Base-by-base conservation (phyloP, 2,888 invertebrate species). In the Camponotus fellah region DNA sequence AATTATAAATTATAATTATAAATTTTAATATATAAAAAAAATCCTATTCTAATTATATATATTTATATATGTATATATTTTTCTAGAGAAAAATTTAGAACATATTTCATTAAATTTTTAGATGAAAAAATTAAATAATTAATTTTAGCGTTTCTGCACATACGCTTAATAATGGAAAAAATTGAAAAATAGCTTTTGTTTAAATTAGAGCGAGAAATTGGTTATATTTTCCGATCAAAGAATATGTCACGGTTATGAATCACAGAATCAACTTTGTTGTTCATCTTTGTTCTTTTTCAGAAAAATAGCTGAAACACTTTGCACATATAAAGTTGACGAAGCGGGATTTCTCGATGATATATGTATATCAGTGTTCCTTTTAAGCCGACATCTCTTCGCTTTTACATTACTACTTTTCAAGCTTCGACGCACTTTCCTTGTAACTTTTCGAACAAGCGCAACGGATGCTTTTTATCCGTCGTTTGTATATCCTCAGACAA, bases 371-470 rank as follows among this genome's bases (percentile, higher is more conserved):
- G 46, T 10, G 17, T 0, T 12, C 9, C 46, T 71, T 79, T 60
- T 46, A 71, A 46, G 46, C 66, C n/a, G 43, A 69, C 21, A 26
- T 69, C 34, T 71, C 17, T 37, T 21, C 17, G 60, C 60, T 71
- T 79, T 79, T 60, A 71, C 21, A 60, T 60, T 58, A 21, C 14
- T 40, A 40, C 56, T n/a, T 77, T 5, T 69, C 32, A 64, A 26
- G 9, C 21, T 12, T 32, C 2, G 32, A 34, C 12, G 3, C 32
- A 21, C 37, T 60, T 17, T 60, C 71, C 34, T 69, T 34, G 77
- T 32, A 37, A 26, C 79, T 60, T 68, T 60, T 46, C 60, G 17
- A 77, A 46, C 12, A 17, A 79, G 34, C 9, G 8, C 10, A 34
- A 69, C 46, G 43, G 58, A 17, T 60, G 46, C 58, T 79, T 68